phyloP scores from a whole-genome alignment of 1,140 invertebrate genomes.

The Listronotus bonariensis region DNA sequence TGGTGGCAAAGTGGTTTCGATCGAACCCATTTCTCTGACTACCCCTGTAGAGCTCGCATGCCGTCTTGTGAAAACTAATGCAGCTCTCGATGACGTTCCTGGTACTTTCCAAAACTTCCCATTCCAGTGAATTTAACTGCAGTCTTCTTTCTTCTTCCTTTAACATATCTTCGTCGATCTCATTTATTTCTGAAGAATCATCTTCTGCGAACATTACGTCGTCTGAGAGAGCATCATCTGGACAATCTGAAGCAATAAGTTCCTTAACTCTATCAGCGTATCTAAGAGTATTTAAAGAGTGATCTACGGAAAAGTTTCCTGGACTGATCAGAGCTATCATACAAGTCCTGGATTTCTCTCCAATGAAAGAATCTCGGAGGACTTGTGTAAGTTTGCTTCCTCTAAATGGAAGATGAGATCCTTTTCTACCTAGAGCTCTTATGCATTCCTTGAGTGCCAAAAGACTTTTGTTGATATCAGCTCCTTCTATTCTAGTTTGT shows the following conservation, averaged over 20 bases:
- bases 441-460: constrained; percentile 98
- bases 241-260: constrained; percentile 74
- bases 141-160: constrained; percentile 38
- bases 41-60: constrained; percentile 46
- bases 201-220: constrained; percentile 26
- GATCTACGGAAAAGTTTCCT: constrained; percentile 92
- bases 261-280: constrained; percentile 97
- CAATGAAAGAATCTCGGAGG: constrained; percentile 97
- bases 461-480: constrained; percentile 98
- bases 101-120: constrained; percentile 47
- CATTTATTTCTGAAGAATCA: constrained; percentile 27
- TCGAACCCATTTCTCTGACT: constrained; percentile 42
- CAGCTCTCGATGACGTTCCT: constrained; percentile 48
- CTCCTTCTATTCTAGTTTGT: constrained; percentile 97
- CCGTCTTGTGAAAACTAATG: constrained; percentile 49
- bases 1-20: constrained; percentile 44
- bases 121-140: constrained; percentile 40
- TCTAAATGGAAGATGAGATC: constrained; percentile 95
- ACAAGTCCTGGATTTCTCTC: constrained; percentile 96
- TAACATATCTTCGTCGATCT: constrained; percentile 40
- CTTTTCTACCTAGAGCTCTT: constrained; percentile 90
- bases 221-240: constrained; percentile 21
- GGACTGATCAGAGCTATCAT: constrained; percentile 99
- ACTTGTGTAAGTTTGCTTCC: constrained; percentile 98
- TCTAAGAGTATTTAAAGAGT: constrained; percentile 95